Evolutionary conservation across 2,113 vertebrate species (phyloP), one percentile per base, ranked within the genome.

Genomic region (Trichechus manatus): DNA sequence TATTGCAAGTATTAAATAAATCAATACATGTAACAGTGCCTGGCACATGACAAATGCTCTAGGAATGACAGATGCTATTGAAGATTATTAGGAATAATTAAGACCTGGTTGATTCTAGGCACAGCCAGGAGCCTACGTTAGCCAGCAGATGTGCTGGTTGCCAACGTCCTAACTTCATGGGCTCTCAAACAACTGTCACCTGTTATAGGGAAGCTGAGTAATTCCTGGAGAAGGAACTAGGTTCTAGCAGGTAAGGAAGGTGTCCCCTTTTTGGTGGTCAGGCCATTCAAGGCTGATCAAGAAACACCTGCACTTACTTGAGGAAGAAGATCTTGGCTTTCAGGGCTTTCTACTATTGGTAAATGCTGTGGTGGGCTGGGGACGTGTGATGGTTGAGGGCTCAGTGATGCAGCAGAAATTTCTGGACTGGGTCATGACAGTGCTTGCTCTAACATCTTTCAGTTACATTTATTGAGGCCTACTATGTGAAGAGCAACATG

Each of bases 81-180:
- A 61, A 80, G 72, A 59, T 63, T 36, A 36, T 61, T 93, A 68
- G 61, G 77, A 83, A 94, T 63, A 74, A 56, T n/a, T 63, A 87
- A 85, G 25, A 50, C 10, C 31, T 78, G 2, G 3, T 87, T 23
- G 53, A 44, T 53, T 86, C 42, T 8, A n/a, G 36, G 33, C 15
- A 1, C 23, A 89, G 29, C 22, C 25, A 72, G 1, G 36, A 85
- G 23, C 15, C 36, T 77, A 4, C 56, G 59, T 13, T 94, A 91
- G 59, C 50, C 36, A 64, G 42, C 64, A 47, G 4, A 20, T 80
- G 7, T 77, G 42, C 22, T 39, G 22, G 20, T 64, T 53, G 29
- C 5, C 59, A 85, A 36, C 10, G 1, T 31, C 15, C n/a, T 88
- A 13, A 20, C 8, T 80, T 61, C 42, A 63, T 68, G 7, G 44